Evolutionary conservation across 1,140 invertebrate species (phyloP), one percentile per base, ranked within the genome.

Genomic region (Oedothorax gibbosus): DNA sequence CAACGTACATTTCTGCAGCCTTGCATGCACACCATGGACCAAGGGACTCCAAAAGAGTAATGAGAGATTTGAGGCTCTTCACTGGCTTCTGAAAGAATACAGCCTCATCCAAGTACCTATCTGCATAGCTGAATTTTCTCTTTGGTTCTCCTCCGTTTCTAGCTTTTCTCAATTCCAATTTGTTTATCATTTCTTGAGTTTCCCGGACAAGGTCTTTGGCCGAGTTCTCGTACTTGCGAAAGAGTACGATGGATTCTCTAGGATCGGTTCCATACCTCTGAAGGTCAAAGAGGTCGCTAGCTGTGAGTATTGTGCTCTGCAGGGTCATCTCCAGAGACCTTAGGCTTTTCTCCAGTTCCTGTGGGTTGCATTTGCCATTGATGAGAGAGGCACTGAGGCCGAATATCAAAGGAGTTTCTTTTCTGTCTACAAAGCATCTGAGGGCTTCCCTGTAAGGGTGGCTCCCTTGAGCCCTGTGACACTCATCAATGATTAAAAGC

Each of bases 401-500:
- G 71, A 96, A 90, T 66, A 95, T 92, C 89, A 93, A 90, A 68
- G 93, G 86, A 50, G 76, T 56, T 18, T 85, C 12, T 49, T 49
- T 4, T 35, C 11, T 2, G 14, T 57, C 18, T 83, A 92, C 89
- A 88, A 95, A 94, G 7, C 90, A 88, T 75, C 92, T 91, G 93
- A 96, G 94, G 1, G 96, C 86, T 76, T 88, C 86, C 12, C 87
- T 88, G 79, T 94, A 96, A 0, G 95, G 93, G 90, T 96, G 95
- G 77, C 94, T 91, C 8, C 62, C 62, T 51, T 80, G 94, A 15
- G 93, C 96, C 88, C 94, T 92, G 89, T 99, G 97, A 88, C 97
- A 98, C 89, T 99, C 97, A 89, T 99, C 97, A 87, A 99, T 94
- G 57, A 99, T 93, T 0, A 98, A 87, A 35, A 99, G 90, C 91